These are phyloP conservation scores for Synergus itoensis DNA, from an alignment of 2,888 invertebrate species.

Conservation along the genomic window DNA sequence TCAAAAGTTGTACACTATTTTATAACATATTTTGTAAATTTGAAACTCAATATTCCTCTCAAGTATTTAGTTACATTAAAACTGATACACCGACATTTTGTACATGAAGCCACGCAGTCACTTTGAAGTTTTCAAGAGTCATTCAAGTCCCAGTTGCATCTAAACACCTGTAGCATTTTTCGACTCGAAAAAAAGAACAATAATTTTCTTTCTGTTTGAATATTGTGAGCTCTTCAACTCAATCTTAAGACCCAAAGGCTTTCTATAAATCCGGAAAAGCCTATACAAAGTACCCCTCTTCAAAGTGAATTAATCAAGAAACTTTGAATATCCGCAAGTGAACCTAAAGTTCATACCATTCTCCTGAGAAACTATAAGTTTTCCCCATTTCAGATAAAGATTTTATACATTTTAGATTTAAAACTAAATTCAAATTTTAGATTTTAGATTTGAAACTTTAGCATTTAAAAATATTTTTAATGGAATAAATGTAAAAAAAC, in stretches of 20 bases:
- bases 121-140: slow-evolving; percentile 26
- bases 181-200: neutral
- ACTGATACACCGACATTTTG: slow-evolving; percentile 2
- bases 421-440: neutral
- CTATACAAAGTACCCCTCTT: slow-evolving; percentile 26
- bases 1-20: neutral
- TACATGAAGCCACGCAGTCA: neutral
- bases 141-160: neutral
- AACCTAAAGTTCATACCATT: slow-evolving; percentile 28
- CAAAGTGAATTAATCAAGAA: slow-evolving; percentile 19
- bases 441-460: neutral
- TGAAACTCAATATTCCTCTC: neutral
- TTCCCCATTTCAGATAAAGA: slow-evolving; percentile 10
- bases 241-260: slow-evolving; percentile 1
- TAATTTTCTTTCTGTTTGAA: neutral
- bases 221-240: neutral
- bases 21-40: neutral
- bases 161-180: slow-evolving; percentile 16
- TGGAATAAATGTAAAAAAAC: too few relatives aligned
- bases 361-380: slow-evolving; percentile 1
- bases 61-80: neutral
- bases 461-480: too few relatives aligned
- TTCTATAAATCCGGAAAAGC: slow-evolving; percentile 22
- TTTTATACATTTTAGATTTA: neutral
- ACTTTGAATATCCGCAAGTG: slow-evolving; percentile 26